Percentiles rank a stretch among this genome's conserved stretches.
Evolutionary conservation across 2,113 vertebrate genomes (phyloP).

Genomic region (Ophiodon elongatus): DNA sequence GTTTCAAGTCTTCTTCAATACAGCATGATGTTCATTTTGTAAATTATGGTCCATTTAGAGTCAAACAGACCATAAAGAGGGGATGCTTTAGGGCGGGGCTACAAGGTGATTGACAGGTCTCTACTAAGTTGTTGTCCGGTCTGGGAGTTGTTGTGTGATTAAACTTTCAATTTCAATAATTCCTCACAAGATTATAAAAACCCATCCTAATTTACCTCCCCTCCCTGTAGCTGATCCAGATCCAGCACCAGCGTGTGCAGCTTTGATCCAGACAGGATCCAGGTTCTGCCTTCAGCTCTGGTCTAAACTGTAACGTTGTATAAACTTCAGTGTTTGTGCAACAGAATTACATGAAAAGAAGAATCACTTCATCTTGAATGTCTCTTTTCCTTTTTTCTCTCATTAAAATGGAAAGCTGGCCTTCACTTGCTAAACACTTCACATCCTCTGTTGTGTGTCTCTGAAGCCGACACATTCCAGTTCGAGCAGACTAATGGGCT

Average conservation of each 20-base stretch:
- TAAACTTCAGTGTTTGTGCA: background rate
- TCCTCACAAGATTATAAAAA: too few species aligned
- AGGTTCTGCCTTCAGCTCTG: background rate
- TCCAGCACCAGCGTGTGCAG: background rate
- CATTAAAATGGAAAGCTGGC: conserved; percentile 4
- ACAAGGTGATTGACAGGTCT: too few species aligned
- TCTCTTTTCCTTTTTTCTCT: background rate
- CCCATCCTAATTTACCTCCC: too few species aligned
- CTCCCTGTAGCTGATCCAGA: background rate
- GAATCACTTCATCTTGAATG: conserved; percentile 6
- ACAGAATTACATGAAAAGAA: conserved; percentile 18
- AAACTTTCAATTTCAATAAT: too few species aligned
- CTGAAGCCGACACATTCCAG: background rate
- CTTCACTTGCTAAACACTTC: background rate
- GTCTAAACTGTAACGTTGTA: too few species aligned
- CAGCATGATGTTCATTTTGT: too few species aligned
- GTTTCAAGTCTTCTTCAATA: too few species aligned
- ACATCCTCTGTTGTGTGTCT: background rate
- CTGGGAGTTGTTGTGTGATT: too few species aligned
- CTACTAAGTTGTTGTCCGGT: too few species aligned
- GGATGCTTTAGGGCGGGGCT: too few species aligned
- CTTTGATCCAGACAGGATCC: background rate
- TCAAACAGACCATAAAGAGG: too few species aligned
- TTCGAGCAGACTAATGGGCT: conserved; percentile 5
- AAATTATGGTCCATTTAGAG: too few species aligned